phyloP scores from a whole-genome alignment of 2,113 vertebrate species.

The Orcinus orca region DNA sequence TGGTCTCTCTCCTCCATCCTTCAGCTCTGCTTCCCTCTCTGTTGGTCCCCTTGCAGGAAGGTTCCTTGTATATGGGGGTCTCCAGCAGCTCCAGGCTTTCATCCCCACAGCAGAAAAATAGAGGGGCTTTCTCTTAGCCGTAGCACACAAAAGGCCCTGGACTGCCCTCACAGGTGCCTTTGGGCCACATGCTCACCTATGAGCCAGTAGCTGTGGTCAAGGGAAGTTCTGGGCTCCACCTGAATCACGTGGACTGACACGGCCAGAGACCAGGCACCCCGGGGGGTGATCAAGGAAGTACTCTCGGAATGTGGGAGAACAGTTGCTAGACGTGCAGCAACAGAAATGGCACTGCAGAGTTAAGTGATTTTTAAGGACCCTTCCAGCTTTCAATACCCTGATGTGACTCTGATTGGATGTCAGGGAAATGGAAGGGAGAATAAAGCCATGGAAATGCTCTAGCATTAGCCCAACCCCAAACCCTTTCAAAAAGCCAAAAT shows the following conservation, averaged over 20 bases:
- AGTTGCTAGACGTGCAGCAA: not conserved
- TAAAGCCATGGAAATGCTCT: not conserved
- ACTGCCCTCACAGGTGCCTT: too few species aligned
- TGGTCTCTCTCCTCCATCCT: not conserved
- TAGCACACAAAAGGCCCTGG: not conserved
- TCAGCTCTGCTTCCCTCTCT: not conserved
- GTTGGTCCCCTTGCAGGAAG: not conserved
- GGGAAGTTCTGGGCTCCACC: not conserved
- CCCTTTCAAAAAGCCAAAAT: not conserved
- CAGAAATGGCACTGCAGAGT: not conserved
- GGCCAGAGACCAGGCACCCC: not conserved
- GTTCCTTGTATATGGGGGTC: not conserved
- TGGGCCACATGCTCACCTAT: not conserved
- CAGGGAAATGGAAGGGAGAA: not conserved
- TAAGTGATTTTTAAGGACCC: not conserved
- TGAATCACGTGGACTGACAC: not conserved
- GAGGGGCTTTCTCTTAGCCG: not conserved
- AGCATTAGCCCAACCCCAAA: not conserved
- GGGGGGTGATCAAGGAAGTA: too few species aligned
- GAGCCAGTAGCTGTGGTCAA: not conserved
- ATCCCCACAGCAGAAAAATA: not conserved
- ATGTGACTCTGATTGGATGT: not conserved
- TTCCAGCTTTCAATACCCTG: not conserved
- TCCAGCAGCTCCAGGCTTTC: not conserved
- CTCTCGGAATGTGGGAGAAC: not conserved